Evolutionary conservation across 2,797 vertebrate genomes (phyloP).

Genomic region (Propithecus perrieri): DNA sequence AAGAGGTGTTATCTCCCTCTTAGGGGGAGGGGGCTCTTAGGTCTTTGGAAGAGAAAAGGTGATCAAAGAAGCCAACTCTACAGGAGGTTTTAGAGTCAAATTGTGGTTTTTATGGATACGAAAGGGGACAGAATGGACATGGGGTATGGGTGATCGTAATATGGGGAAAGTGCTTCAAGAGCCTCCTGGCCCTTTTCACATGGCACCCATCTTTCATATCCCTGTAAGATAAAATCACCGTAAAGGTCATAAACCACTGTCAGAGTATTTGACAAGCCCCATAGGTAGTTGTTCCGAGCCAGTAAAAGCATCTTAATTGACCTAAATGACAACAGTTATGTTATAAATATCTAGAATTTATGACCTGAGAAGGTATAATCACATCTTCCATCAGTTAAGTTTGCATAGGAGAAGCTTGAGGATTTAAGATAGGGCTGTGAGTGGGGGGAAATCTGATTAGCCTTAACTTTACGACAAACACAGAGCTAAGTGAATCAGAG

Average conservation of each 20-base stretch:
- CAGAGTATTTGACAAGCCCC: constrained; percentile 76
- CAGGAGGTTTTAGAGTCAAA: constrained; percentile 12
- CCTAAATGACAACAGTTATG: constrained; percentile 80
- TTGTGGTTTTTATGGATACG: constrained; percentile 49
- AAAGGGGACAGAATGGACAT: constrained; percentile 42
- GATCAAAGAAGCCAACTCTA: constrained; percentile 46
- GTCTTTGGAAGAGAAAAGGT: constrained; percentile 28
- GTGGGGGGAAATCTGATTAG: constrained; percentile 77
- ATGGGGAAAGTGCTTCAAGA: not conserved
- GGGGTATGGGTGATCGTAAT: constrained; percentile 34
- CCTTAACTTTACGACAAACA: constrained; percentile 72
- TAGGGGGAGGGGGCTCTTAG: not conserved
- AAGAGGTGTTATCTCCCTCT: constrained; percentile 37
- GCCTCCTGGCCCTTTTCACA: constrained; percentile 43
- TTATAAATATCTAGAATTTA: constrained; percentile 82
- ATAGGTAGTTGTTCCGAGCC: constrained; percentile 71
- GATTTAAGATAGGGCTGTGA: constrained; percentile 60
- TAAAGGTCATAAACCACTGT: constrained; percentile 62
- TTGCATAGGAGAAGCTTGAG: constrained; percentile 76
- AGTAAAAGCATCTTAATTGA: constrained; percentile 80
- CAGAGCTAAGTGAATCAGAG: constrained; percentile 64
- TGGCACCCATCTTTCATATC: constrained; percentile 71
- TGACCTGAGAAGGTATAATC: constrained; percentile 74
- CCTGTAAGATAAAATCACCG: constrained; percentile 71
- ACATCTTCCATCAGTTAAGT: constrained; percentile 71